Conservation (phyloP, 2,113 vertebrate genomes). For the Montifringilla adamsi region DNA sequence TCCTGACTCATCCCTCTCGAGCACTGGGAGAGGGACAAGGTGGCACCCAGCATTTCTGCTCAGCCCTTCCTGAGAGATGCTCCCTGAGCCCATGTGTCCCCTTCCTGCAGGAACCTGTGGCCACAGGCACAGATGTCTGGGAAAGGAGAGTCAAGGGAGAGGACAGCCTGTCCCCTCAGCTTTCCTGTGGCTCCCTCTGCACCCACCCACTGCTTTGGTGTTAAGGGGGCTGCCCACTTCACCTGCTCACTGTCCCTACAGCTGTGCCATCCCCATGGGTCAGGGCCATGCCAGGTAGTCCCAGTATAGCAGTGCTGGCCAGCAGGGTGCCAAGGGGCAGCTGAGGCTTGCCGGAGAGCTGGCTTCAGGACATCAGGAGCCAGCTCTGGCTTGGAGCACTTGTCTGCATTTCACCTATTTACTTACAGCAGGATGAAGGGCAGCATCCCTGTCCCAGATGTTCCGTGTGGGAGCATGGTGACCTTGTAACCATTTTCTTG, state of each 20-base stretch:
- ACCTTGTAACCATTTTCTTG: not conserved
- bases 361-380: not conserved
- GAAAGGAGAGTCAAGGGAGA: not conserved
- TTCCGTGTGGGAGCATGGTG: not conserved
- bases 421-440: accelerated
- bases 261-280: not conserved
- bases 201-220: not conserved
- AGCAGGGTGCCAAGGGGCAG: not conserved
- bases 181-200: not conserved
- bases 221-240: not conserved
- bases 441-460: not conserved
- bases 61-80: not conserved
- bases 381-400: accelerated
- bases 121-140: not conserved
- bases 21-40: accelerated
- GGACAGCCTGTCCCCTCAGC: not conserved
- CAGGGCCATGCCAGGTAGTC: not conserved
- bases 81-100: not conserved
- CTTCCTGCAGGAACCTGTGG: not conserved
- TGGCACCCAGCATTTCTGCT: not conserved
- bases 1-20: accelerated
- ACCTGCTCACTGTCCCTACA: not conserved
- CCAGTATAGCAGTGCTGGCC: not conserved
- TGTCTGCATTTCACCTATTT: not conserved
- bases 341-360: not conserved